Evolutionary conservation across 2,113 vertebrate species (phyloP).

Genomic region (Sciurus niger): DNA sequence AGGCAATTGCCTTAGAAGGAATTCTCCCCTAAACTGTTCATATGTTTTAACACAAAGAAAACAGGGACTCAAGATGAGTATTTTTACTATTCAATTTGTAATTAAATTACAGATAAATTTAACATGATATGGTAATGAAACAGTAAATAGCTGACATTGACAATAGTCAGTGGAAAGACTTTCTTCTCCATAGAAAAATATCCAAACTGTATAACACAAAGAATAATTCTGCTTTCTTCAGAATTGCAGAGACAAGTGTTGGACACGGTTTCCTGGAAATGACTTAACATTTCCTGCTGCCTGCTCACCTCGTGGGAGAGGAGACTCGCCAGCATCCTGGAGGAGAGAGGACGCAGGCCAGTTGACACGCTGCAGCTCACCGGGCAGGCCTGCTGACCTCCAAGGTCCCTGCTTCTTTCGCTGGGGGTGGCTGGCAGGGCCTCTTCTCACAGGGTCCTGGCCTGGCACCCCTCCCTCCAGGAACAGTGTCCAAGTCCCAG

Average conservation of each 20-base stretch:
- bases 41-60: constrained; percentile 54
- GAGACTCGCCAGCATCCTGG: accelerated
- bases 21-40: background rate
- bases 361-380: accelerated
- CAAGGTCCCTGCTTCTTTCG: accelerated
- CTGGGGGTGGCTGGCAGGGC: accelerated
- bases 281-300: background rate
- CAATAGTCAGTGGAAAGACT: background rate
- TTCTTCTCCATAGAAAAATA: background rate
- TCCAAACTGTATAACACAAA: background rate
- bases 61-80: background rate
- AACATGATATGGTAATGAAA: background rate
- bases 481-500: background rate
- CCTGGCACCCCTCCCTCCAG: background rate
- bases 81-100: constrained; percentile 63
- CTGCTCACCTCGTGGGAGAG: background rate
- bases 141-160: background rate
- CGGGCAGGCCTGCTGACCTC: accelerated
- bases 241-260: accelerated
- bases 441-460: background rate
- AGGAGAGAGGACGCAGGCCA: background rate
- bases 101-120: constrained; percentile 63
- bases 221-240: background rate
- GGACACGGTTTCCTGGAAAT: background rate
- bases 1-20: constrained; percentile 63